A percentile compares a stretch with the other conserved stretches of the same genome.
These are phyloP conservation scores for Pelecanoides urinatrix DNA, from an alignment of 2,113 vertebrate species.

Conservation along the genomic window DNA sequence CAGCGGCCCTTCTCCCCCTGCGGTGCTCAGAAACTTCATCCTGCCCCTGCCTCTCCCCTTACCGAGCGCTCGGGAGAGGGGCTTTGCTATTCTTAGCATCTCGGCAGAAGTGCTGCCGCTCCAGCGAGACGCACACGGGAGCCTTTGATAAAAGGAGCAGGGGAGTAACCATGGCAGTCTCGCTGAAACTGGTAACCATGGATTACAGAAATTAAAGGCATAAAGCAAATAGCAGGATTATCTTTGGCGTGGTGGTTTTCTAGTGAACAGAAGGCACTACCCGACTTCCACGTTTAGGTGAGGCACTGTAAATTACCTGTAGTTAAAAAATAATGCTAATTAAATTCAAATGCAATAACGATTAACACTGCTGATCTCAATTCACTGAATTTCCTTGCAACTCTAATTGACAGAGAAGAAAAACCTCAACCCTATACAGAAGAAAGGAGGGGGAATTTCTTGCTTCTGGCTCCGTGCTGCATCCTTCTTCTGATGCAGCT, in stretches of 20 bases:
- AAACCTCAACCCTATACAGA: neutral
- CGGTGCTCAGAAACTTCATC: neutral
- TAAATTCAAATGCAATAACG: constrained; percentile 9
- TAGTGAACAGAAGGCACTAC: neutral
- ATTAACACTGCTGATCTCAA: constrained; percentile 29
- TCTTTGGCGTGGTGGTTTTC: neutral
- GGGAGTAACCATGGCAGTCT: constrained; percentile 28
- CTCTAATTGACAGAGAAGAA: constrained; percentile 13
- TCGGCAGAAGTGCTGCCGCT: neutral
- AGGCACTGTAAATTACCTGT: constrained; percentile 33
- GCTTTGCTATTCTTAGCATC: neutral
- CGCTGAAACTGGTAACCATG: neutral
- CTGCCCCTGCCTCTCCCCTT: neutral
- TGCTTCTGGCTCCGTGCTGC: neutral
- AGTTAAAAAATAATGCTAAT: constrained; percentile 52
- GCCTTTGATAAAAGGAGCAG: neutral
- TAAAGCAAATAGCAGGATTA: neutral
- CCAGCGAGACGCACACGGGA: neutral
- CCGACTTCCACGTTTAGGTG: neutral
- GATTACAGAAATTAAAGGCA: neutral
- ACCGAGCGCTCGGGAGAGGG: neutral
- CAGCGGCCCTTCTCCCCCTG: no score
- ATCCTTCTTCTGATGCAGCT: neutral
- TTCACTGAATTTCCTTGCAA: neutral
- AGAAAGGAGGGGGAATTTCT: neutral